phyloP scores from a whole-genome alignment of 2,113 vertebrate species.

The Ciconia maguari region DNA sequence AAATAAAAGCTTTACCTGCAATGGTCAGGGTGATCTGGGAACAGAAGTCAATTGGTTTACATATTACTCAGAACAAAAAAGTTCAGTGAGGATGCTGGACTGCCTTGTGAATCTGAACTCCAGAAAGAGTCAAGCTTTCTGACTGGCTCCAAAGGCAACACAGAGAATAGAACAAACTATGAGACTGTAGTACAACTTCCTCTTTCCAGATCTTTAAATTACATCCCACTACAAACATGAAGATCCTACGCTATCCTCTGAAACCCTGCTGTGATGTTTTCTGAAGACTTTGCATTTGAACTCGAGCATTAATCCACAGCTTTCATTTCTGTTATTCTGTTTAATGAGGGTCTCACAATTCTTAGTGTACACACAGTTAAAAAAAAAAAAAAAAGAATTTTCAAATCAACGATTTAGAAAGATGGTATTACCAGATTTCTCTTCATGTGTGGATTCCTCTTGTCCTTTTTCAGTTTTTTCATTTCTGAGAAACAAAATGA shows the following conservation, averaged over 20 bases:
- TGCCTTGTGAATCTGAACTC: not conserved
- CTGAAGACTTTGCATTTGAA: not conserved
- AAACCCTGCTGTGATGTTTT: not conserved
- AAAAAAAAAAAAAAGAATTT: not conserved
- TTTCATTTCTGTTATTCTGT: not conserved
- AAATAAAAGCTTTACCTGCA: not conserved
- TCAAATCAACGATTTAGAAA: not conserved
- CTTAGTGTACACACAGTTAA: not conserved
- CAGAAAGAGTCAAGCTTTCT: not conserved
- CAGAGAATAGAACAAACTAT: not conserved
- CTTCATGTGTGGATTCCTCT: conserved; percentile 29
- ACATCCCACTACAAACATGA: not conserved
- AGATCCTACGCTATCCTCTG: not conserved
- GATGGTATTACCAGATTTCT: conserved; percentile 66
- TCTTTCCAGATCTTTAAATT: not conserved
- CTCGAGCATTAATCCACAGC: not conserved
- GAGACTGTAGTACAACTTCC: not conserved
- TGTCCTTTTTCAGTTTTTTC: conserved; percentile 36
- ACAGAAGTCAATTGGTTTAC: not conserved
- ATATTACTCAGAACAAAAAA: not conserved
- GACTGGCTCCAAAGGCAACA: not conserved
- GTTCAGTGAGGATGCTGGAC: not conserved
- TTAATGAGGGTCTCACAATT: not conserved
- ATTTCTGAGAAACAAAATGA: conserved; percentile 14
- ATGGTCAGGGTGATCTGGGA: not conserved